A percentile compares a stretch with the other conserved stretches of the same genome.
These are phyloP conservation scores for Ctenochaetus hawaiiensis DNA, from an alignment of 2,797 vertebrate species.

Conservation along the genomic window DNA sequence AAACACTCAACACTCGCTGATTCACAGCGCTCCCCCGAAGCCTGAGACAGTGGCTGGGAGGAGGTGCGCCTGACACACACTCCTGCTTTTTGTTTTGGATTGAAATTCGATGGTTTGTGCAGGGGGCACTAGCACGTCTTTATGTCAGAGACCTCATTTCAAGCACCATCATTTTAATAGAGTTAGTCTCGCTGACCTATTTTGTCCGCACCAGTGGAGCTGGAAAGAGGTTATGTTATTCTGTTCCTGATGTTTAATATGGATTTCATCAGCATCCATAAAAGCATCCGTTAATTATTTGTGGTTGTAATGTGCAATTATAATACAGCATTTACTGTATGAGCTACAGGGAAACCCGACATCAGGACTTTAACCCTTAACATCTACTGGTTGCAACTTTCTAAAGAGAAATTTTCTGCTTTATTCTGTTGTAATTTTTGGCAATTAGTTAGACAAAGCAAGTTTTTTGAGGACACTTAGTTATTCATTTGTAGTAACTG, in stretches of 20 bases:
- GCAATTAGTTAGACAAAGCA: background rate
- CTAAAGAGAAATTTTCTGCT: background rate
- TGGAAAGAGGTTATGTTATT: background rate
- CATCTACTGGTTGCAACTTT: too few species aligned
- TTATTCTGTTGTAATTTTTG: background rate
- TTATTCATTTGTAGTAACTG: background rate
- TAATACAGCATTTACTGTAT: background rate
- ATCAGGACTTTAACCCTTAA: background rate
- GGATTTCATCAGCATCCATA: background rate
- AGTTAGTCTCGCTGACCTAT: background rate
- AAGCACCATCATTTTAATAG: background rate
- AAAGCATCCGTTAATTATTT: background rate
- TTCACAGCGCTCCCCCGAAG: conserved; percentile 29
- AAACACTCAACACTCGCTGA: conserved; percentile 24
- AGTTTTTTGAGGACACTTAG: background rate
- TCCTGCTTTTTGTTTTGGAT: too few species aligned
- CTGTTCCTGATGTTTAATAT: background rate
- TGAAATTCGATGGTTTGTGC: too few species aligned
- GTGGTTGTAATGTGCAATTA: background rate
- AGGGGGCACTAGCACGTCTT: too few species aligned
- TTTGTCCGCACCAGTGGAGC: background rate
- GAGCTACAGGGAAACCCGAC: background rate
- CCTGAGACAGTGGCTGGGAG: background rate
- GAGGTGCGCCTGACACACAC: background rate
- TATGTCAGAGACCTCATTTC: too few species aligned